Percentiles rank a stretch among this genome's conserved stretches.
phyloP scores from a whole-genome alignment of 1,140 invertebrate species.

The Diachasma alloeum region DNA sequence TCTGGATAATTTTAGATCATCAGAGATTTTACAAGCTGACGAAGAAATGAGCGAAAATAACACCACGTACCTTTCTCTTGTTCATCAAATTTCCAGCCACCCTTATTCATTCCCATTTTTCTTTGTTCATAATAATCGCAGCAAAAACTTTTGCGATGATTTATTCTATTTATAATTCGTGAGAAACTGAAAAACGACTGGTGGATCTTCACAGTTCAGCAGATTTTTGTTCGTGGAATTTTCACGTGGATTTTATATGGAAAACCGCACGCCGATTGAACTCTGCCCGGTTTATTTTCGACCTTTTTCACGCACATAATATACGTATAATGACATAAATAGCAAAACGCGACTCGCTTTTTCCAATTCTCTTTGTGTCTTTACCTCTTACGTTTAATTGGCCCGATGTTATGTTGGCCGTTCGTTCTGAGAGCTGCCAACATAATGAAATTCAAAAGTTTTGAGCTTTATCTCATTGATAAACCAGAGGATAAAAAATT shows the following conservation, averaged over 20 bases:
- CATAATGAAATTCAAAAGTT: background rate
- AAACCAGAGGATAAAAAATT: too few relatives aligned
- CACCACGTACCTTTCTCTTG: constrained; percentile 65
- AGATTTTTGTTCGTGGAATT: background rate
- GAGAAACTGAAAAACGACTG: background rate
- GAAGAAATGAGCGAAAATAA: background rate
- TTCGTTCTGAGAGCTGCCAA: background rate
- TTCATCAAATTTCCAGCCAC: constrained; percentile 69
- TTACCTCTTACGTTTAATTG: background rate
- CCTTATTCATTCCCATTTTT: constrained; percentile 58
- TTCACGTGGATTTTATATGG: background rate
- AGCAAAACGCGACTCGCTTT: background rate
- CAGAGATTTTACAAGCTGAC: constrained; percentile 18
- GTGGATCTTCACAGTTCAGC: background rate
- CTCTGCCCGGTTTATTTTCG: background rate
- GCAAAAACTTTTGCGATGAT: background rate
- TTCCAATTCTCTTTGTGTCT: background rate
- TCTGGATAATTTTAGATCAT: background rate
- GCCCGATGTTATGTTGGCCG: background rate
- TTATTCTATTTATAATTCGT: background rate
- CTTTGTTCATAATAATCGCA: background rate
- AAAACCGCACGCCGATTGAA: background rate
- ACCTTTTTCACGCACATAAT: background rate
- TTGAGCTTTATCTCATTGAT: too few relatives aligned
- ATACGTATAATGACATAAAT: background rate